Conservation (phyloP, 1,140 invertebrate genomes). For the Trichoplusia ni region DNA sequence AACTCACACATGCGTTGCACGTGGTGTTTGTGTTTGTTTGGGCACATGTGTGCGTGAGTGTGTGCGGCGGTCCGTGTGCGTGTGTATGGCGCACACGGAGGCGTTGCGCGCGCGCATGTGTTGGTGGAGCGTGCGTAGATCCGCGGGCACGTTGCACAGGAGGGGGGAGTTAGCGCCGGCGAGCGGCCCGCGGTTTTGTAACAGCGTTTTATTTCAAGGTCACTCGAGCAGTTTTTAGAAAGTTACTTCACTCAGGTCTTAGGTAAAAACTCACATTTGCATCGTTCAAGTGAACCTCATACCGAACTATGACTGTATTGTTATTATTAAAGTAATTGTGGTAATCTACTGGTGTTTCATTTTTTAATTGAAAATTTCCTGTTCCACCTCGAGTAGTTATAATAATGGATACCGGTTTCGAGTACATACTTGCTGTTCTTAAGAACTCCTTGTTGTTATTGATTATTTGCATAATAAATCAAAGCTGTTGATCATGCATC, state of each 20-base stretch:
- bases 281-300: conserved; percentile 28
- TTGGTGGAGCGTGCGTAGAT: conserved; percentile 63
- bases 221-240: conserved; percentile 81
- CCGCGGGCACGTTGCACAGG: conserved; percentile 58
- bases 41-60: conserved; percentile 41
- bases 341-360: conserved; percentile 14
- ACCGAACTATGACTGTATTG: conserved; percentile 11
- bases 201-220: conserved; percentile 82
- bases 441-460: conserved; percentile 9
- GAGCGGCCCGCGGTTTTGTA: conserved; percentile 80
- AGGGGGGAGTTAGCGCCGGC: conserved; percentile 63
- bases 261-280: conserved; percentile 57
- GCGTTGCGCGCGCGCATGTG: conserved; percentile 52
- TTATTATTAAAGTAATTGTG: conserved; percentile 13
- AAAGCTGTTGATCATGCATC: neutral
- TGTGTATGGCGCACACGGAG: conserved; percentile 57
- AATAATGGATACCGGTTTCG: conserved; percentile 11
- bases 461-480: conserved; percentile 42
- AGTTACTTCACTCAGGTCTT: conserved; percentile 74
- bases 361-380: conserved; percentile 30
- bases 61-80: conserved; percentile 35
- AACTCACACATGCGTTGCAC: conserved; percentile 46
- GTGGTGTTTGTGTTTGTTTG: conserved; percentile 32
- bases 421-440: neutral
- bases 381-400: neutral